These are phyloP conservation scores for Platyrinchus mystaceus DNA, from an alignment of 2,797 vertebrate genomes.

Conservation along the genomic window DNA sequence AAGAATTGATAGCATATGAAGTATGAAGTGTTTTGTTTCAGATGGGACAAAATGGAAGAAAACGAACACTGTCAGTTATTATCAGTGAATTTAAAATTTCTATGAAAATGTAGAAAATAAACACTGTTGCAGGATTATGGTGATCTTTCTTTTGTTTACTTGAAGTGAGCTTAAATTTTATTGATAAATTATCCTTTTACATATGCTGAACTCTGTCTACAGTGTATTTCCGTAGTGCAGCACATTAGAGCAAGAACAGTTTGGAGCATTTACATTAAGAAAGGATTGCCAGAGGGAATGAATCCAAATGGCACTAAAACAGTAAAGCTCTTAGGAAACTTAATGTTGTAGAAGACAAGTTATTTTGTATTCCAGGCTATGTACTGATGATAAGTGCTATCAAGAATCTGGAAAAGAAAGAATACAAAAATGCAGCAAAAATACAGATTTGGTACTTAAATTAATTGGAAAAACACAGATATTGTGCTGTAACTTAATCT, in stretches of 20 bases:
- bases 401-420: neutral
- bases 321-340: slow-evolving; percentile 25
- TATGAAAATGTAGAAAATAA: neutral
- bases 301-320: slow-evolving; percentile 54
- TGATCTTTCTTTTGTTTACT: slow-evolving; percentile 5
- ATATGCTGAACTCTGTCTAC: neutral
- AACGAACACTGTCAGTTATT: neutral
- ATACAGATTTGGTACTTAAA: slow-evolving; percentile 1
- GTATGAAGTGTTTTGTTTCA: slow-evolving; percentile 20
- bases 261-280: slow-evolving; percentile 31
- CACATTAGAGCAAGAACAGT: neutral
- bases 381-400: slow-evolving; percentile 19
- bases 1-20: neutral
- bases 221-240: slow-evolving; percentile 13
- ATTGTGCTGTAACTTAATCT: neutral
- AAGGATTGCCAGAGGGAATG: slow-evolving; percentile 47
- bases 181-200: slow-evolving; percentile 17
- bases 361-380: slow-evolving; percentile 38
- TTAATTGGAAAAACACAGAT: slow-evolving; percentile 21
- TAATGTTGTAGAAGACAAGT: slow-evolving; percentile 5
- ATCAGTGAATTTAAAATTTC: neutral
- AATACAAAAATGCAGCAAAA: slow-evolving; percentile 19
- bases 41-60: neutral
- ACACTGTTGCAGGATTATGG: neutral
- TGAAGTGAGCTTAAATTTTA: neutral